Conservation (phyloP, 2,113 vertebrate genomes). For the Pelmatolapia mariae region DNA sequence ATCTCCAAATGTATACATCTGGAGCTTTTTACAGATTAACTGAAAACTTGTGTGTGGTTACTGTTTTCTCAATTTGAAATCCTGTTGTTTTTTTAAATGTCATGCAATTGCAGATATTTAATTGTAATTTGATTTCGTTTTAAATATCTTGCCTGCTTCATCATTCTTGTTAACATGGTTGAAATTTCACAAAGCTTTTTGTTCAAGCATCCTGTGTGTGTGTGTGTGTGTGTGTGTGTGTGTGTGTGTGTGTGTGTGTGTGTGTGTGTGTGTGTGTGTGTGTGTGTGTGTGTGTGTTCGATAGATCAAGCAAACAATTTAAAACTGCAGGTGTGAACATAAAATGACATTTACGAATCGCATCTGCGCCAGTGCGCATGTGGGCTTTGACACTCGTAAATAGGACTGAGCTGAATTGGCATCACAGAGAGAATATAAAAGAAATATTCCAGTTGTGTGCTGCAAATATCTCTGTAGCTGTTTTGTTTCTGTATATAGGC, state of each 20-base stretch:
- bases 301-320: not conserved
- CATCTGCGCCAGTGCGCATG: not conserved
- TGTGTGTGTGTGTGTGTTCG: accelerated
- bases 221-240: too few relatives aligned
- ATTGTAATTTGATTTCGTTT: not conserved
- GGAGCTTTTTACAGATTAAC: not conserved
- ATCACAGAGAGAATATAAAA: not conserved
- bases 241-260: too few relatives aligned
- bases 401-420: not conserved
- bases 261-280: too few relatives aligned
- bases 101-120: not conserved
- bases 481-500: conserved; percentile 27
- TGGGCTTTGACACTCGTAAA: not conserved
- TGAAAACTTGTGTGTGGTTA: not conserved
- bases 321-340: not conserved
- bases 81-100: not conserved
- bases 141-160: not conserved
- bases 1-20: not conserved
- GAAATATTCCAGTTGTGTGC: not conserved
- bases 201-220: not conserved
- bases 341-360: not conserved
- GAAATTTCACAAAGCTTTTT: not conserved
- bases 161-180: not conserved
- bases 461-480: conserved; percentile 24
- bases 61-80: not conserved